A percentile compares a stretch with the other conserved stretches of the same genome.
Evolutionary conservation across 2,797 vertebrate genomes (phyloP).

Genomic region (Enoplosus armatus): DNA sequence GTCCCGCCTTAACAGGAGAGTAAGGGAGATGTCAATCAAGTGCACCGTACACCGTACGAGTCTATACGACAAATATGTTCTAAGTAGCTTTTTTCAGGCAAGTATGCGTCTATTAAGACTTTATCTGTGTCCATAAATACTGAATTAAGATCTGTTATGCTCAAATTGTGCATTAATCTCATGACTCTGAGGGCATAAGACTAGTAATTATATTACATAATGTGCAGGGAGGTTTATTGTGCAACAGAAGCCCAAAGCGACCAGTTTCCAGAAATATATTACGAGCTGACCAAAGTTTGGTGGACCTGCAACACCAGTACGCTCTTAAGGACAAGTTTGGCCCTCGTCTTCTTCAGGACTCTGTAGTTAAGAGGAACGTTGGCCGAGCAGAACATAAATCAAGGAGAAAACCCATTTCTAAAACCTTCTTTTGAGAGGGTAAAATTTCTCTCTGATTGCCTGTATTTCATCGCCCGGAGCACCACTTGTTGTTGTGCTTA

Average conservation of each 20-base stretch:
- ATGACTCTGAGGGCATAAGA: neutral
- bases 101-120: neutral
- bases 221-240: neutral
- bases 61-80: too few species aligned
- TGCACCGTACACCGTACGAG: too few species aligned
- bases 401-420: slow-evolving; percentile 34
- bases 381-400: slow-evolving; percentile 42
- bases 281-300: neutral
- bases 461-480: slow-evolving; percentile 30
- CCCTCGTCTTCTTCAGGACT: neutral
- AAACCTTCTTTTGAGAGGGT: slow-evolving; percentile 27
- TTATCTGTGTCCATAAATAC: neutral
- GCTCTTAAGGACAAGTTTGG: neutral
- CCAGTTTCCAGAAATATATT: neutral
- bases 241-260: neutral
- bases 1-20: neutral
- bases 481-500: slow-evolving; percentile 17
- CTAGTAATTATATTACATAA: neutral
- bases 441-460: slow-evolving; percentile 37
- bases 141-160: neutral
- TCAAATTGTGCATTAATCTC: neutral
- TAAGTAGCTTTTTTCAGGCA: too few species aligned
- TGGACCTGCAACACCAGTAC: neutral
- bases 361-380: slow-evolving; percentile 21
- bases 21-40: neutral